A percentile compares a stretch with the other conserved stretches of the same genome.
phyloP scores from a whole-genome alignment of 2,797 vertebrate species.

The Cyprinella venusta region DNA sequence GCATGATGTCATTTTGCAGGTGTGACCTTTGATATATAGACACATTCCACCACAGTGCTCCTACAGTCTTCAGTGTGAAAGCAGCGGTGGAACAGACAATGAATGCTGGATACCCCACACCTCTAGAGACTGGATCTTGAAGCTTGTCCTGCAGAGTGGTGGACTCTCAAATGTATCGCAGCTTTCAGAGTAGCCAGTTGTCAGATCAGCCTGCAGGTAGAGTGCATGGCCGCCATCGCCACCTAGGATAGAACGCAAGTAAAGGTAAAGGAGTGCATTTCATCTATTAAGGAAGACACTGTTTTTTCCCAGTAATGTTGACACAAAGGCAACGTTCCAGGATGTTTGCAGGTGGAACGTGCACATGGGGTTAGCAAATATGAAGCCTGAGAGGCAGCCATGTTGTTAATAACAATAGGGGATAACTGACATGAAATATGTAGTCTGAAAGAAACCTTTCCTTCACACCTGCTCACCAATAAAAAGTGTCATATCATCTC shows the following conservation, averaged over 20 bases:
- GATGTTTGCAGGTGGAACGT: neutral
- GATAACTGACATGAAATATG: neutral
- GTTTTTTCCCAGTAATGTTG: slow-evolving; percentile 18
- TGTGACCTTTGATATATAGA: neutral
- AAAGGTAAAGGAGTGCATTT: slow-evolving; percentile 2
- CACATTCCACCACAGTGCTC: neutral
- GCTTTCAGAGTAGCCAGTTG: slow-evolving; percentile 75
- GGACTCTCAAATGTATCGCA: slow-evolving; percentile 87
- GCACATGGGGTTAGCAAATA: neutral
- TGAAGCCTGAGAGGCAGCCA: neutral
- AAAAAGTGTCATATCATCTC: slow-evolving; percentile 73
- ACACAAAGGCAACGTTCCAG: neutral
- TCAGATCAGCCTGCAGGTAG: slow-evolving; percentile 75
- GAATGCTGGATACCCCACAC: slow-evolving; percentile 86
- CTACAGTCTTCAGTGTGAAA: slow-evolving; percentile 44
- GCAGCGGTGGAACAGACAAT: slow-evolving; percentile 61
- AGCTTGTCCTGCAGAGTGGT: slow-evolving; percentile 82
- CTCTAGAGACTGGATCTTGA: slow-evolving; percentile 85
- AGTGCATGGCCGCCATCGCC: slow-evolving; percentile 83
- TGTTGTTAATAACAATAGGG: neutral
- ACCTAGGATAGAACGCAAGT: slow-evolving; percentile 69
- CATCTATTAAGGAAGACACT: neutral
- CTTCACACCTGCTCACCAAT: slow-evolving; percentile 74
- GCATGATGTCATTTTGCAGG: neutral
- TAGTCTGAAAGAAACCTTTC: neutral